Conservation (phyloP, 2,113 vertebrate genomes). For the Raja brachyura region DNA sequence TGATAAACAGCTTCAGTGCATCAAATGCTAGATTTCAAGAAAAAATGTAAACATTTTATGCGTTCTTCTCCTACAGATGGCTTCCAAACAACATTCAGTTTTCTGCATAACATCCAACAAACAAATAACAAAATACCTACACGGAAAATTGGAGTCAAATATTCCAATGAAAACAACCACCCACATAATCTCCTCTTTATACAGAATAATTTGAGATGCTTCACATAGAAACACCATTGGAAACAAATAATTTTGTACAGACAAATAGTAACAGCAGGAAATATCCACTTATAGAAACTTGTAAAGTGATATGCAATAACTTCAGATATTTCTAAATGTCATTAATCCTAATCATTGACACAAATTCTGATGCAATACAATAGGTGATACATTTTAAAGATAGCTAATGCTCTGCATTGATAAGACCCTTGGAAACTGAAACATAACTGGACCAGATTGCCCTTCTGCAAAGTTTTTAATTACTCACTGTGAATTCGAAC, state of each 20-base stretch:
- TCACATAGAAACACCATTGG: conserved; percentile 13
- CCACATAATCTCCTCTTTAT: not conserved
- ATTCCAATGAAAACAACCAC: conserved; percentile 35
- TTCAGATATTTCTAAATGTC: conserved; percentile 10
- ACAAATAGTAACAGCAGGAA: conserved; percentile 16
- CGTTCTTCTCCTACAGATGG: not conserved
- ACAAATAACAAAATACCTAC: not conserved
- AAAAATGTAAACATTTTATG: not conserved
- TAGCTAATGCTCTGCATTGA: not conserved
- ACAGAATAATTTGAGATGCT: not conserved
- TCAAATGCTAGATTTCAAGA: not conserved
- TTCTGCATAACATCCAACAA: not conserved
- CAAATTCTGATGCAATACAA: not conserved
- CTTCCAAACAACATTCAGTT: conserved; percentile 1
- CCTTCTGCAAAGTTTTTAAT: too few species aligned
- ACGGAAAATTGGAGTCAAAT: conserved; percentile 35
- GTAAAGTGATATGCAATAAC: not conserved
- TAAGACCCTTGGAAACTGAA: not conserved
- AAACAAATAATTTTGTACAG: not conserved
- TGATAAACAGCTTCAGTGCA: not conserved
- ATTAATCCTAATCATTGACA: not conserved
- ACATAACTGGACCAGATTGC: not conserved
- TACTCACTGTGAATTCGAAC: not conserved
- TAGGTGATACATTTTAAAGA: not conserved
- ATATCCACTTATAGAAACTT: not conserved